Evolutionary conservation across 1,140 invertebrate species (phyloP).

Genomic region (Chironomus tepperi): DNA sequence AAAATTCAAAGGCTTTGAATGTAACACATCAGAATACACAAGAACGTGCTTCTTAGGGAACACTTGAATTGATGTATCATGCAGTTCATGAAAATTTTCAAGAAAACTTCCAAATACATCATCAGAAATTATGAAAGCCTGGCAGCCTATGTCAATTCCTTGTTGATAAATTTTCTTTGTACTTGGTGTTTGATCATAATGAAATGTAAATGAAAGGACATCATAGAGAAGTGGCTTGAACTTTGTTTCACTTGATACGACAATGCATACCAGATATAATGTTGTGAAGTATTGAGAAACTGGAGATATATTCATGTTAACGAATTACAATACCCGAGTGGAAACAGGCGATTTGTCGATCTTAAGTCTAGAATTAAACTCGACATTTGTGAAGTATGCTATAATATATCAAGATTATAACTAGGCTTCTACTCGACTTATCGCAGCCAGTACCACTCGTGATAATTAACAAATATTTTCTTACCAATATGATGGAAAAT

Average conservation of each 20-base stretch:
- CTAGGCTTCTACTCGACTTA: too few relatives aligned
- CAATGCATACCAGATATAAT: not conserved
- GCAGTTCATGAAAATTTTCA: not conserved
- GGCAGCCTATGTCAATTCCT: constrained; percentile 8
- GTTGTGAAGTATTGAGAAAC: not conserved
- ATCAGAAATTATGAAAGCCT: constrained; percentile 5
- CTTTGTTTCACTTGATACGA: not conserved
- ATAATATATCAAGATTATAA: too few relatives aligned
- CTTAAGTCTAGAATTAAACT: too few relatives aligned
- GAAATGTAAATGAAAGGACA: not conserved
- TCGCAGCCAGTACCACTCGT: too few relatives aligned
- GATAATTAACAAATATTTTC: too few relatives aligned
- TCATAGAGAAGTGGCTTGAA: not conserved
- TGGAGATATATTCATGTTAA: too few relatives aligned
- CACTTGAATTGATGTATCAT: not conserved
- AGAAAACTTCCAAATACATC: not conserved
- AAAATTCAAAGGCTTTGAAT: not conserved
- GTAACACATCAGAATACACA: not conserved
- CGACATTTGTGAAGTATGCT: too few relatives aligned
- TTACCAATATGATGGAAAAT: not conserved
- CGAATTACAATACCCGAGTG: too few relatives aligned
- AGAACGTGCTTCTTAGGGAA: constrained; percentile 17
- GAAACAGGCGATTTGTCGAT: too few relatives aligned
- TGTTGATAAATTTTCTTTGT: not conserved
- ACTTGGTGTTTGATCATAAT: not conserved